phyloP scores from a whole-genome alignment of 1,140 invertebrate species.

The Neodiprion lecontei region DNA sequence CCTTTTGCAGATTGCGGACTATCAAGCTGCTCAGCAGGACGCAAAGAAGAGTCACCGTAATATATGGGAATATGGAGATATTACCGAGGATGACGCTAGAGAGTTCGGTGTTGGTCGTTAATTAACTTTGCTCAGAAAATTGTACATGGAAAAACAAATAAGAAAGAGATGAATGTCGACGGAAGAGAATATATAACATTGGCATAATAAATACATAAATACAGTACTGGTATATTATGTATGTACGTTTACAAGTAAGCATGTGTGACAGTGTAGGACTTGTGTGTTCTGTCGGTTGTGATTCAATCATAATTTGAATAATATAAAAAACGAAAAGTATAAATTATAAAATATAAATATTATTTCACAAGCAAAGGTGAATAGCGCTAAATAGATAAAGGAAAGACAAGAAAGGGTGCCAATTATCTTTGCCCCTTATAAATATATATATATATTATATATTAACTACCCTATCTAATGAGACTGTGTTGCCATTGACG shows the following conservation, averaged over 20 bases:
- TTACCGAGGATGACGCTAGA: constrained; percentile 93
- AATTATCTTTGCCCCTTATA: not conserved
- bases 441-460: not conserved
- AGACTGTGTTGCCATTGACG: not conserved
- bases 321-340: not conserved
- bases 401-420: not conserved
- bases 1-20: constrained; percentile 73
- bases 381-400: not conserved
- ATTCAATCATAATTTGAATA: not conserved
- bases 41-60: constrained; percentile 85
- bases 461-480: not conserved
- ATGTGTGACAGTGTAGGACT: constrained; percentile 7
- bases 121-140: constrained; percentile 7
- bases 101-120: constrained; percentile 72
- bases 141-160: not conserved
- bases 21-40: constrained; percentile 82
- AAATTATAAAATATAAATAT: constrained; percentile 1
- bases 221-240: not conserved
- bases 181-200: constrained; percentile 3
- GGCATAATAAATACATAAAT: not conserved
- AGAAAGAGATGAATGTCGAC: constrained; percentile 1
- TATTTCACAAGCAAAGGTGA: not conserved
- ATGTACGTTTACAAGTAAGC: not conserved
- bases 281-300: constrained; percentile 6
- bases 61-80: constrained; percentile 96